phyloP scores from a whole-genome alignment of 2,113 vertebrate genomes.

The Arizona elegans region DNA sequence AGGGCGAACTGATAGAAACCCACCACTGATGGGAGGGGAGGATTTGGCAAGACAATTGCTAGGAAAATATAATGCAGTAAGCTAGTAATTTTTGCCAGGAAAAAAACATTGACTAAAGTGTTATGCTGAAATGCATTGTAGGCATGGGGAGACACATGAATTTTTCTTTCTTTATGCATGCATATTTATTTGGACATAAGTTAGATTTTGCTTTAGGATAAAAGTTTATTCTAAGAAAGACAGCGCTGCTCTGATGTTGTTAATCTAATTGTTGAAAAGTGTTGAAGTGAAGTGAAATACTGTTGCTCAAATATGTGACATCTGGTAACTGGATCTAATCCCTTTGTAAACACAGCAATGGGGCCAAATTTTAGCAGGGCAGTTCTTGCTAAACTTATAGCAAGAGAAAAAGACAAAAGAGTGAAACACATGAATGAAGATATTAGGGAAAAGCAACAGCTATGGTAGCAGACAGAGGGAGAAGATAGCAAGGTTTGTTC shows the following conservation, averaged over 20 bases:
- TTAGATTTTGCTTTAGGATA: not conserved
- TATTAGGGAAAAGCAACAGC: not conserved
- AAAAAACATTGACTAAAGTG: not conserved
- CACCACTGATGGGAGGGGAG: not conserved
- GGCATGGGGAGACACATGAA: too few relatives aligned
- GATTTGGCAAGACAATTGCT: not conserved
- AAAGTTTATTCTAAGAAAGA: too few relatives aligned
- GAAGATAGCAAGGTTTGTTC: not conserved
- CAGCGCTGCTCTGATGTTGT: too few relatives aligned
- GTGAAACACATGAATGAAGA: not conserved
- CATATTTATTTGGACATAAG: not conserved
- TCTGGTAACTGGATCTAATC: not conserved
- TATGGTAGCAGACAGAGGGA: not conserved
- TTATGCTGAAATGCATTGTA: not conserved
- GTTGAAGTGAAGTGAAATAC: too few relatives aligned
- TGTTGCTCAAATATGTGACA: not conserved
- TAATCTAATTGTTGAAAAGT: too few relatives aligned
- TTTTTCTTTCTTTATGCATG: too few relatives aligned
- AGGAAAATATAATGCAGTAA: not conserved
- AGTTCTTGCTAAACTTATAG: not conserved
- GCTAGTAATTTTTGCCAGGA: not conserved
- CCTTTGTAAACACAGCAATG: not conserved
- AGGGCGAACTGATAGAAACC: too few relatives aligned
- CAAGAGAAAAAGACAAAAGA: not conserved
- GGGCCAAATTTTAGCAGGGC: not conserved